Base-by-base conservation (phyloP, 2,888 invertebrate genomes). In the Strigamia maritima region DNA sequence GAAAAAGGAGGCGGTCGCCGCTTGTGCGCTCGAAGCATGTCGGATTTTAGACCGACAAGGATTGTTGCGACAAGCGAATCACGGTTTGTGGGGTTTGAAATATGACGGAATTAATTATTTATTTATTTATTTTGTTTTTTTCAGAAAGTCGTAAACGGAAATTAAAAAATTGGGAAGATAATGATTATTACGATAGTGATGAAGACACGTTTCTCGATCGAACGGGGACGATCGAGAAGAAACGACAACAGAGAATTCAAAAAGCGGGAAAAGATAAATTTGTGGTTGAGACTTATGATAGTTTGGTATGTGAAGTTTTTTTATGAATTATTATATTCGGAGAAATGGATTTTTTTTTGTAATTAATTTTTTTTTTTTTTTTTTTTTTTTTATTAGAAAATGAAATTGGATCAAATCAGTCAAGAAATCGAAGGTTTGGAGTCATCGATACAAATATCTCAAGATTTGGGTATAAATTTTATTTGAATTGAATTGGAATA, bases 151-250 rank as follows among this genome's bases (percentile, higher is more conserved):
- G 92, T n/a, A 92, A 94, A 80, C 89, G 92, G 0, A 94, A 93
- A 85, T 87, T 89, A 12, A 91, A 91, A 82, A 91, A 93, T 83
- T 93, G 93, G 90, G 90, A 91, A 83, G 82, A 84, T 77, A 94
- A 97, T 84, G 98, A 97, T 86, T 96, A 90, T 85, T 96, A 95
- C 85, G 94, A 94, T 82, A 94, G 94, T 0, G 97, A 99, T 84
- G 98, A 99, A 81, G 98, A 99, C 86, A 93, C 93, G 26, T 99
- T 94, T 88, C 89, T 96, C 79, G 99, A 99, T 86, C 89, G 98
- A 81, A 99, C 99, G 0, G 98, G 98, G 0, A 91, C 92, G 79
- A 91, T 98, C 26, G 97, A 97, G 86, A 90, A 90, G 82, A 97
- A 97, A 85, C 89, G 98, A 8, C 89, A 91, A 83, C 89, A 90